Percentiles rank a stretch among this genome's conserved stretches.
Evolutionary conservation across 2,113 vertebrate genomes (phyloP).

Genomic region (Recurvirostra avosetta): DNA sequence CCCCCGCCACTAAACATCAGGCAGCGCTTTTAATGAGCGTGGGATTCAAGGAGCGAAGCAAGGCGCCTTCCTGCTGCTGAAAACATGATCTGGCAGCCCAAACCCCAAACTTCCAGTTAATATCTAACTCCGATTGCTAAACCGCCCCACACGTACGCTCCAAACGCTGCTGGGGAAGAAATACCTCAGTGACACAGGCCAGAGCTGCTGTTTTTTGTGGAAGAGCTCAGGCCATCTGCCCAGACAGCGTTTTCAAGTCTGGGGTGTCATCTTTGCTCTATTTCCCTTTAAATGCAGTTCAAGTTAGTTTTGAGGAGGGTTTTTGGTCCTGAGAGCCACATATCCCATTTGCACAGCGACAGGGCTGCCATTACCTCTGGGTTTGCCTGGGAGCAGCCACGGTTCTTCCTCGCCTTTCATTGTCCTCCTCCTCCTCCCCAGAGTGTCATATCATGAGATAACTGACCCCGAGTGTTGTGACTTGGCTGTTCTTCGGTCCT

Average conservation of each 20-base stretch:
- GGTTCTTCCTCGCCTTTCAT: neutral
- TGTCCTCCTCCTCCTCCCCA: neutral
- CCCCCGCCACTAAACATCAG: neutral
- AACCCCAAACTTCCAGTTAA: neutral
- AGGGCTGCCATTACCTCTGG: neutral
- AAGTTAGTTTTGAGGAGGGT: neutral
- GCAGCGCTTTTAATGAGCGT: neutral
- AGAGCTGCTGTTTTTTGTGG: neutral
- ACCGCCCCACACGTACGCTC: fast-evolving
- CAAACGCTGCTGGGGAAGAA: neutral
- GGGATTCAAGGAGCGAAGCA: neutral
- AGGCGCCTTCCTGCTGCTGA: fast-evolving
- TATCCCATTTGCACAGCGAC: fast-evolving
- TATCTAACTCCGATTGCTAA: neutral
- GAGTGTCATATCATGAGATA: fast-evolving
- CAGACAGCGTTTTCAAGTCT: fast-evolving
- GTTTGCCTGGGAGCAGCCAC: neutral
- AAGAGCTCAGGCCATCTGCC: neutral
- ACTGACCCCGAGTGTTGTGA: fast-evolving
- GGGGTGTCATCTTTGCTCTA: neutral
- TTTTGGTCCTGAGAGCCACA: neutral
- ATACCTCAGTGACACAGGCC: fast-evolving
- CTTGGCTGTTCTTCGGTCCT: fast-evolving
- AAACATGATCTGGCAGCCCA: neutral
- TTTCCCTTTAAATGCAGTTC: neutral